These are phyloP conservation scores for Drosophila arawakana DNA, from an alignment of 1,140 invertebrate genomes.

Conservation along the genomic window DNA sequence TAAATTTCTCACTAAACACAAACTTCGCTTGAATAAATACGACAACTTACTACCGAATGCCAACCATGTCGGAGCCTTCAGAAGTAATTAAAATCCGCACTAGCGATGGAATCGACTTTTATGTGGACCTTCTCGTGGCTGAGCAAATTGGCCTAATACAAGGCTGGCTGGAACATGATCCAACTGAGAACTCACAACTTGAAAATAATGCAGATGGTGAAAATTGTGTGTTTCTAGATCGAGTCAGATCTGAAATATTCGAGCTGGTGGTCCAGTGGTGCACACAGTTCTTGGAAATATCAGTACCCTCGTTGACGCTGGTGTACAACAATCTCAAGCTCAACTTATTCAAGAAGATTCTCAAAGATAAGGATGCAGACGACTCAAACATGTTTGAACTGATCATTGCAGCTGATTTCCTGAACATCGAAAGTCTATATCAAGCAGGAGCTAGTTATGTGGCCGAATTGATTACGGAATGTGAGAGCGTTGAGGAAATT, in stretches of 20 bases:
- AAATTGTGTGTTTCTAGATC: conserved; percentile 25
- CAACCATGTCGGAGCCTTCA: background rate
- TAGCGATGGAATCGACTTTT: conserved; percentile 31
- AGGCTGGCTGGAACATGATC: conserved; percentile 33
- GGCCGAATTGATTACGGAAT: conserved; percentile 25
- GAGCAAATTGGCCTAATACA: conserved; percentile 33
- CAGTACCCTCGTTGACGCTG: background rate
- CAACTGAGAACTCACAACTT: background rate
- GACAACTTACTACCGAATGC: background rate
- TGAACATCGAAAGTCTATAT: conserved; percentile 34
- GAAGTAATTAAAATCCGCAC: conserved; percentile 23
- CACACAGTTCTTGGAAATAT: background rate
- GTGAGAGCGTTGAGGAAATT: background rate
- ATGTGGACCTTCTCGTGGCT: conserved; percentile 12
- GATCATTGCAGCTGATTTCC: conserved; percentile 47
- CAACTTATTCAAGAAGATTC: background rate
- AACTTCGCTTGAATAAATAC: background rate
- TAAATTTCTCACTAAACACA: background rate
- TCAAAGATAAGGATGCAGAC: background rate
- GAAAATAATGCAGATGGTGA: conserved; percentile 2
- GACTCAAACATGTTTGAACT: conserved; percentile 25
- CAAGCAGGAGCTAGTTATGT: conserved; percentile 21
- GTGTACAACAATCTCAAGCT: background rate
- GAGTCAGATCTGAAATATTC: conserved; percentile 23
- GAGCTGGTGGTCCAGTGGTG: conserved; percentile 46